Conservation (phyloP, 1,140 invertebrate species). For the fruit fly (Drosophila melanogaster) region DNA sequence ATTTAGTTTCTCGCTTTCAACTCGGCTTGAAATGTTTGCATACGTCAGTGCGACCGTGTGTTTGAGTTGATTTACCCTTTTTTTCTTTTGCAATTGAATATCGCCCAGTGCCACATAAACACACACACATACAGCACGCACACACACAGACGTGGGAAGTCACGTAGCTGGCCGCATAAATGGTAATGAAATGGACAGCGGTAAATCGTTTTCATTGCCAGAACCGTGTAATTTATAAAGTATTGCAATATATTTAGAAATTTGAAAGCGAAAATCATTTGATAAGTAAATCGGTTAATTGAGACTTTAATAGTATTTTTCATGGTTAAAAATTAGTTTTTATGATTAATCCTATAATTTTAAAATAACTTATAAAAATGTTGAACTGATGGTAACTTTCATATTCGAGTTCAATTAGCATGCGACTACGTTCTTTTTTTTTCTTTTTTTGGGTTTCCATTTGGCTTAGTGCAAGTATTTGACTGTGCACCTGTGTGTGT, state of each 20-base stretch:
- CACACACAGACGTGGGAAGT: conserved; percentile 37
- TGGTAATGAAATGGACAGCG: conserved; percentile 71
- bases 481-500: conserved; percentile 15
- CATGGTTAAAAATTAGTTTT: neutral
- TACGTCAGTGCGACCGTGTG: conserved; percentile 23
- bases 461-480: conserved; percentile 35
- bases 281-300: too few relatives aligned
- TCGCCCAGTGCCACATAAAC: conserved; percentile 16
- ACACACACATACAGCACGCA: conserved; percentile 3
- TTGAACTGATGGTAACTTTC: neutral
- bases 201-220: conserved; percentile 34
- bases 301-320: too few relatives aligned
- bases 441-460: conserved; percentile 5
- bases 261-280: too few relatives aligned
- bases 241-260: neutral
- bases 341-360: too few relatives aligned
- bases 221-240: neutral
- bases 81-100: conserved; percentile 36
- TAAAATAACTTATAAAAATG: neutral
- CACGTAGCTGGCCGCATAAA: conserved; percentile 50
- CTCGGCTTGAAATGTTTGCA: conserved; percentile 33
- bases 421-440: neutral
- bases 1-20: conserved; percentile 41
- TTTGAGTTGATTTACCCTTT: conserved; percentile 28
- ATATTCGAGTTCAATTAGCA: neutral